These are phyloP conservation scores for Crypturellus undulatus DNA, from an alignment of 2,113 vertebrate genomes.

Conservation along the genomic window DNA sequence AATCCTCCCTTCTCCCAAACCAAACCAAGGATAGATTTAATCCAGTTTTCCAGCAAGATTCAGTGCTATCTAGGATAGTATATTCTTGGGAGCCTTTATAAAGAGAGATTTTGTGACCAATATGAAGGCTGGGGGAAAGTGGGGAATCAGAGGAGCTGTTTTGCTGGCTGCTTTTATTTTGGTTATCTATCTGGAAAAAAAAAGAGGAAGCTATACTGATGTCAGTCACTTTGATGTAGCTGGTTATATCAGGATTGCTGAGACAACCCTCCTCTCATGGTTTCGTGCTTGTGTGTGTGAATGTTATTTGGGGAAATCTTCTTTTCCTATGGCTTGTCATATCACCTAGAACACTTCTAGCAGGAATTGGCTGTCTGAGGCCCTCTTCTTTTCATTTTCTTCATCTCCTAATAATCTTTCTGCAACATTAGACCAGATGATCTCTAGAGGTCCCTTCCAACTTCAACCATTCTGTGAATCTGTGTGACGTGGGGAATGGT, in stretches of 20 bases:
- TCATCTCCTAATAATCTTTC: not conserved
- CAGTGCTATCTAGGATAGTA: not conserved
- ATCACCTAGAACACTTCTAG: too few species aligned
- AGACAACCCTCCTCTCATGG: not conserved
- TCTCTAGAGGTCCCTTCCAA: too few species aligned
- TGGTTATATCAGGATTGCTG: not conserved
- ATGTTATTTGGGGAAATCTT: not conserved
- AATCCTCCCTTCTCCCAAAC: not conserved
- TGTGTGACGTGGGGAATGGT: not conserved
- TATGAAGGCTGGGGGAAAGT: rapidly evolving
- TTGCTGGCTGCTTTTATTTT: not conserved
- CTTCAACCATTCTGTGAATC: too few species aligned
- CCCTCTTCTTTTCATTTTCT: not conserved
- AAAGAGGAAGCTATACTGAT: not conserved
- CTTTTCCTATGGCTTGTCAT: not conserved
- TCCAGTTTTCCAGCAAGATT: not conserved
- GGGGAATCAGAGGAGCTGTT: not conserved
- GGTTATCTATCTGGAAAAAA: not conserved
- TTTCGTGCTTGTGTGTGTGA: not conserved
- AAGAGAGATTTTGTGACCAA: not conserved
- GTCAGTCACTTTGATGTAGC: not conserved
- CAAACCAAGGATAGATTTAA: not conserved
- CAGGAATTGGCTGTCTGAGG: not conserved
- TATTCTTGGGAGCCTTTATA: not conserved
- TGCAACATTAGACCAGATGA: not conserved